Conservation (phyloP, 2,113 vertebrate genomes). For the Saguinus imperator region DNA sequence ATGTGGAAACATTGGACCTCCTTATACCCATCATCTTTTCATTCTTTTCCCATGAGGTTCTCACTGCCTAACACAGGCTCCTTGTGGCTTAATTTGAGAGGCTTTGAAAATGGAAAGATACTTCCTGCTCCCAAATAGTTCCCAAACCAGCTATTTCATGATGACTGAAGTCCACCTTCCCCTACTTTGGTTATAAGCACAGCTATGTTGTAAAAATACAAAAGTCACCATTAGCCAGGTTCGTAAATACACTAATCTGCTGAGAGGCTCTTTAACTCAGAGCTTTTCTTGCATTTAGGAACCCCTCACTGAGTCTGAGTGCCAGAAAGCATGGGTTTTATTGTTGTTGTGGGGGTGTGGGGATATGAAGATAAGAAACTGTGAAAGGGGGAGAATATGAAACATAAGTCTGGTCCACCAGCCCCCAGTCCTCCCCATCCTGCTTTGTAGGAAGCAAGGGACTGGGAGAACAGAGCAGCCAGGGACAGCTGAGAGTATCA, state of each 20-base stretch:
- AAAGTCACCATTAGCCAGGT: neutral
- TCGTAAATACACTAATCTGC: neutral
- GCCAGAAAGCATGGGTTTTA: neutral
- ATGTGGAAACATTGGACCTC: neutral
- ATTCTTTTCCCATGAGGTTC: neutral
- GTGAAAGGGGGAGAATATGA: neutral
- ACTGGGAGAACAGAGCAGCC: neutral
- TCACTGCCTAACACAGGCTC: neutral
- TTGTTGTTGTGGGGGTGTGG: no score
- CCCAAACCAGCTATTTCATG: neutral
- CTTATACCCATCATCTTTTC: neutral
- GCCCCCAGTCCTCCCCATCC: neutral
- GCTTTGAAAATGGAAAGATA: neutral
- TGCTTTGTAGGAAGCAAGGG: neutral
- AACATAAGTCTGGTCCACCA: neutral
- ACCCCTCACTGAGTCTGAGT: neutral
- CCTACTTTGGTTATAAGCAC: neutral
- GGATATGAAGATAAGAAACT: neutral
- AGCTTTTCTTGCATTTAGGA: neutral
- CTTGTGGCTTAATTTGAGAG: neutral
- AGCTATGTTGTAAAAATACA: neutral
- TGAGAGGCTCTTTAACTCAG: neutral
- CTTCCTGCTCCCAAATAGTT: neutral
- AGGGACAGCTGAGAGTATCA: neutral
- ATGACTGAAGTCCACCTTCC: neutral